Evolutionary conservation across 2,888 invertebrate genomes (phyloP), one percentile per base, ranked within the genome.

Genomic region (Sarcophaga variegata): DNA sequence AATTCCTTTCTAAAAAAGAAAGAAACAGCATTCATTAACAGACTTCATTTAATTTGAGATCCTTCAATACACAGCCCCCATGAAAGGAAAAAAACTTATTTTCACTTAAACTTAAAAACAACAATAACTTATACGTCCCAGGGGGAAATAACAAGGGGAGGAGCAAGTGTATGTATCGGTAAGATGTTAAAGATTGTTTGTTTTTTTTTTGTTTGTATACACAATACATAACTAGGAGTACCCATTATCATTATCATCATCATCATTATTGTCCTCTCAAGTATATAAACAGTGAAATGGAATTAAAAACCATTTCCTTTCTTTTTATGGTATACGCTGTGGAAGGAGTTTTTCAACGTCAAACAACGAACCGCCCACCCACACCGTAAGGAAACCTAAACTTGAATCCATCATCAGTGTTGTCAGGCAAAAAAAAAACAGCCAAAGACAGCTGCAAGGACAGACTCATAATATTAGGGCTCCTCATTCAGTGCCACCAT

Each of bases 251-350:
- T 14, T 12, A 49, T 54, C 54, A 54, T 54, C 54, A 17, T 17
- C 54, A 54, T 54, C 17, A 54, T 54, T 14, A 54, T 54, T 47
- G 17, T 63, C 74, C 45, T 63, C 47, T 63, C 47, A 63, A 63
- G 63, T 86, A 88, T 67, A 88, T 88, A 88, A 92, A 91, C 90
- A 91, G 91, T 89, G 87, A 90, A 92, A 91, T 91, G 91, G 90
- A 92, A 91, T 91, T 91, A 90, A 90, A 91, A 80, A 69, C 22
- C 62, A 60, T 69, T 70, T 62, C 45, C 45, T 59, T 49, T 3
- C 66, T 45, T 45, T 25, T 11, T 20, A 0, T 67, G 37, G 11
- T 45, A n/a, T 5, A 67, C 45, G 45, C 45, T 20, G 4, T 27
- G 64, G 27, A 64, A 27, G 27, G 12, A 37, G 27, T 64, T 64